Evolutionary conservation across 1,140 invertebrate genomes (phyloP), one percentile per base, ranked within the genome.

Genomic region (Hormaphis cornu): DNA sequence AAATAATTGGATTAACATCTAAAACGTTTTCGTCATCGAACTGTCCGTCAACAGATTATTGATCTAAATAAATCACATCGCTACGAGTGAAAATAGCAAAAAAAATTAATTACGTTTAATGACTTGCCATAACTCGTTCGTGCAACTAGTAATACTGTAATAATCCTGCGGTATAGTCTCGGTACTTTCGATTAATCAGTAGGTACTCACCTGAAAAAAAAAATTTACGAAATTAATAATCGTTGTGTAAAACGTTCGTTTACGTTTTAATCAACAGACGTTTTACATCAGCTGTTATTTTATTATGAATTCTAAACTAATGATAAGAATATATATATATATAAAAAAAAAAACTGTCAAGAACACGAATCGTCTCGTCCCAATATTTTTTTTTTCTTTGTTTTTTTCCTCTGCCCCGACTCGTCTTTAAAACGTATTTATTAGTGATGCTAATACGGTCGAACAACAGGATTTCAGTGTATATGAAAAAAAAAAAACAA

Each of bases 151-250:
- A n/a, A n/a, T n/a, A 6, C 42, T n/a, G 18, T 46, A 8, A 46
- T 6, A 46, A 14, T 8, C 35, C 7, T 6, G 6, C 7, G 6
- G 14, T 14, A 37, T 37, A 46, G 12, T 46, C 12, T 46, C 18
- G 46, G 14, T 16, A 22, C 10, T 35, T 33, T 35, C n/a, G n/a
- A 54, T 54, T 20, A 20, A 54, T 20, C 35, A 26, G 35, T 44
- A 44, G 46, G 20, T 61, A 61, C 58, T 61, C 58, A 61, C 58
- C 58, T 61, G 42, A 28, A 61, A 61, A 37, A 61, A 10, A 59
- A 22, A 44, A 28, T n/a, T n/a, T n/a, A n/a, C n/a, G 28, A 26
- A 46, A 61, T 9, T 10, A 18, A 52, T 33, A 33, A 6, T 33
- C 9, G 8, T 3, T 10, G 7, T 52, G 26, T 52, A 7, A 28